A percentile compares a stretch with the other conserved stretches of the same genome.
These are phyloP conservation scores for Drosophila arizonae DNA, from an alignment of 1,140 invertebrate species.

Conservation along the genomic window DNA sequence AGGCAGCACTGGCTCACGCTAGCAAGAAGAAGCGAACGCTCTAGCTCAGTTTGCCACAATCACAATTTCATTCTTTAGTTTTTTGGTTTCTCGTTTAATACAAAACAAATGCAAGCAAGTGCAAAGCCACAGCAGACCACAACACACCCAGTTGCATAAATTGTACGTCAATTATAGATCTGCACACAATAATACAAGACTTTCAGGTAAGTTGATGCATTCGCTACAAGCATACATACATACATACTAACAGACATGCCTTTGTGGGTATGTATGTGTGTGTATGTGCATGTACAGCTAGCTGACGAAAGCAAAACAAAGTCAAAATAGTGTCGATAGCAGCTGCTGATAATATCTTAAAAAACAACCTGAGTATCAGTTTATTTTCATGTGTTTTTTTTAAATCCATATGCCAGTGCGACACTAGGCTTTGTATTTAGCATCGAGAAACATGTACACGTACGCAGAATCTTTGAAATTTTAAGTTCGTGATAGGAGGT, in stretches of 20 bases:
- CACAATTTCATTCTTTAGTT: constrained; percentile 78
- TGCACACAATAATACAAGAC: constrained; percentile 14
- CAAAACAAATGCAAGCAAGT: constrained; percentile 25
- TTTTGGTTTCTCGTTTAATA: constrained; percentile 68
- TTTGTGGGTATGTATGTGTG: not conserved
- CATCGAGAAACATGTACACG: constrained; percentile 40
- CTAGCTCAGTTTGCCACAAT: constrained; percentile 59
- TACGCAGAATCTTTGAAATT: constrained; percentile 49
- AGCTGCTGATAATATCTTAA: not conserved
- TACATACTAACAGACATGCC: not conserved
- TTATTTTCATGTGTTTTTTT: not conserved
- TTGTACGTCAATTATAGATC: constrained; percentile 60
- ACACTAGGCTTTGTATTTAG: constrained; percentile 24
- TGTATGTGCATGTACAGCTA: constrained; percentile 19
- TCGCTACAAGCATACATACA: constrained; percentile 1
- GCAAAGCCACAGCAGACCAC: constrained; percentile 9
- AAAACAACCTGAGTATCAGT: not conserved
- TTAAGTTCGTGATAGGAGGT: constrained; percentile 41
- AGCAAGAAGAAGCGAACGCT: constrained; percentile 56
- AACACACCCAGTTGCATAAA: constrained; percentile 19
- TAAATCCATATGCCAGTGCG: not conserved
- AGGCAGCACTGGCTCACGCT: constrained; percentile 52
- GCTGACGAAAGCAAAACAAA: constrained; percentile 43
- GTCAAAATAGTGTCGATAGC: constrained; percentile 17
- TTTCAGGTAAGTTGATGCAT: constrained; percentile 31